Evolutionary conservation across 2,888 invertebrate genomes (phyloP).

Genomic region (Bursaphelenchus okinawaensis): DNA sequence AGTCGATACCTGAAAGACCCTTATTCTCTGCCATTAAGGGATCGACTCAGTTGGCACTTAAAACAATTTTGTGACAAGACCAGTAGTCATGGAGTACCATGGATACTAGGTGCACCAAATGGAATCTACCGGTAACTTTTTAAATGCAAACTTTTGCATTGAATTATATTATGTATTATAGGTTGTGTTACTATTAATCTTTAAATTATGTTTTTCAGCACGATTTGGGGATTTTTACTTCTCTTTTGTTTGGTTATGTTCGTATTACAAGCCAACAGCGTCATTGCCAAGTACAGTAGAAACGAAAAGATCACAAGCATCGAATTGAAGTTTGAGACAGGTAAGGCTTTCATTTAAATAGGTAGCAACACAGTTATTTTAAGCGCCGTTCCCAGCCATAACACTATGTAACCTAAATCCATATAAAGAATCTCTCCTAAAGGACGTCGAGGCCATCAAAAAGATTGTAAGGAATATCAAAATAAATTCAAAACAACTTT

Average conservation of each 20-base stretch:
- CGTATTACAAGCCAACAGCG: not conserved
- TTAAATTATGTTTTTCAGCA: not conserved
- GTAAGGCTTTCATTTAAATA: no score
- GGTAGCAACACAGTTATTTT: no score
- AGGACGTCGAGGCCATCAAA: conserved; percentile 20
- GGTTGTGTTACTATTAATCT: not conserved
- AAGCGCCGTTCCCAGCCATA: conserved; percentile 53
- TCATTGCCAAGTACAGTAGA: conserved; percentile 1
- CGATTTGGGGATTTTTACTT: not conserved
- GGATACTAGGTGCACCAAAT: conserved; percentile 48
- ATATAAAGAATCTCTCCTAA: conserved; percentile 39
- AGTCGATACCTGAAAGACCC: not conserved
- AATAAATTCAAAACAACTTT: not conserved
- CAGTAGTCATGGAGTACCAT: conserved; percentile 51
- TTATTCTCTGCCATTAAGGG: not conserved
- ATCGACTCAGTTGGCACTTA: conserved; percentile 43
- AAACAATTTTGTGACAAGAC: conserved; percentile 52
- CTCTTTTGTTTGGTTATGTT: conserved; percentile 3
- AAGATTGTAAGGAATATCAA: conserved; percentile 24
- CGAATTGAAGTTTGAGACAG: not conserved
- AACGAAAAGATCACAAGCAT: not conserved
- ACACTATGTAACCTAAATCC: conserved; percentile 54
- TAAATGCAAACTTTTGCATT: no score
- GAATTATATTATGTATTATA: no score
- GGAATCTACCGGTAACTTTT: conserved; percentile 31